phyloP scores from a whole-genome alignment of 2,888 invertebrate species.

The Lasioglossum villosulum region DNA sequence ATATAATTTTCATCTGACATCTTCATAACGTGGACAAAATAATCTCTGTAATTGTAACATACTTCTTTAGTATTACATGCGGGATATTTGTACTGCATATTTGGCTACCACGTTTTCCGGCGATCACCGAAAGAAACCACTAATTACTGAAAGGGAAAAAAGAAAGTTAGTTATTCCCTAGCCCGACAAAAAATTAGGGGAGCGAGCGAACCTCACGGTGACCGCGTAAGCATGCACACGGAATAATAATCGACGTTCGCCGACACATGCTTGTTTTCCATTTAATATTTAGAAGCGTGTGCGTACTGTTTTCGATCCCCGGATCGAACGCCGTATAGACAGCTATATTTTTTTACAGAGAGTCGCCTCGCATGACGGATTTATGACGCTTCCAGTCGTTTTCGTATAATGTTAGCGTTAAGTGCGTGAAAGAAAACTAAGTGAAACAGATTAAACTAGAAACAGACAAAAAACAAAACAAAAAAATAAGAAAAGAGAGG shows the following conservation, averaged over 20 bases:
- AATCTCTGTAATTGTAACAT: not conserved
- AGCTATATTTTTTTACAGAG: conserved; percentile 35
- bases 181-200: not conserved
- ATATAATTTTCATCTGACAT: not conserved
- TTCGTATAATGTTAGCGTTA: conserved; percentile 24
- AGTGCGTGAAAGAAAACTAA: conserved; percentile 7
- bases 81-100: not conserved
- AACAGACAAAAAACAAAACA: not conserved
- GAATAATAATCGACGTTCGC: not conserved
- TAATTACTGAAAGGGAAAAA: not conserved
- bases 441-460: not conserved
- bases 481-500: not conserved
- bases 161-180: not conserved
- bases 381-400: conserved; percentile 25
- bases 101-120: not conserved
- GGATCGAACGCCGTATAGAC: conserved; percentile 20
- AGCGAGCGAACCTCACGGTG: not conserved
- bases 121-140: not conserved
- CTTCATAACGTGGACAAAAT: not conserved
- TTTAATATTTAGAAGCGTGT: conserved; percentile 23
- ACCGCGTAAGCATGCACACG: conserved; percentile 1
- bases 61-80: not conserved
- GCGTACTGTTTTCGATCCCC: conserved; percentile 6
- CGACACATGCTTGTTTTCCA: conserved; percentile 16
- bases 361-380: conserved; percentile 30